Evolutionary conservation across 2,888 invertebrate genomes (phyloP), one percentile per base, ranked within the genome.

Genomic region (Autographa gamma): DNA sequence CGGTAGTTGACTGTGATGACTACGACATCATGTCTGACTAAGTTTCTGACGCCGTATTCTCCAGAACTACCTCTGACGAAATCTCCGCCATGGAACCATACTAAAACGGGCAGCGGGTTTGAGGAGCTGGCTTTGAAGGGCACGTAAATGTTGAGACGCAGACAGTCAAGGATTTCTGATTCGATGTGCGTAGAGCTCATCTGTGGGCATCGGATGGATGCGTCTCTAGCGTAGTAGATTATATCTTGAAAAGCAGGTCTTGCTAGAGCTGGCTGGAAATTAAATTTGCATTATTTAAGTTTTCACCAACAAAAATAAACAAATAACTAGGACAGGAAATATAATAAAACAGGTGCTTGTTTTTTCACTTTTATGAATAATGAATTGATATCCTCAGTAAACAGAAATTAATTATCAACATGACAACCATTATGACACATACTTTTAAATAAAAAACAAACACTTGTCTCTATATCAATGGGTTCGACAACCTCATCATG

Each of bases 101-200:
- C 91, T 58, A 95, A 71, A 1, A 95, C 95, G 18, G 95, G 95
- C 43, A 95, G 73, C 5, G 93, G 94, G 70, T 89, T 93, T 16
- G 75, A 83, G 6, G 89, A 85, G 66, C 91, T 92, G 2, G 95
- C 95, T 67, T 80, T 74, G 48, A 85, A 88, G 7, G 95, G 95
- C 5, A 93, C 93, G 73, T 90, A 94, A 0, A 97, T 96, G 86
- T 97, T 97, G 8, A 97, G 86, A 71, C 96, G 96, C 0, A 97
- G 94, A 75, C 97, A 97, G 86, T 97, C 96, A 71, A 96, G 91
- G 41, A 74, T 79, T 54, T 91, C 92, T 67, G 80, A 41, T 41
- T 77, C 74, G 67, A 79, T 77, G 13, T 79, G 71, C 9, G 83
- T 74, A 0, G 81, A 16, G 6, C 63, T 76, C 79, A 81, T 74